These are phyloP conservation scores for Poecilia latipinna DNA, from an alignment of 2,113 vertebrate species.

Conservation along the genomic window DNA sequence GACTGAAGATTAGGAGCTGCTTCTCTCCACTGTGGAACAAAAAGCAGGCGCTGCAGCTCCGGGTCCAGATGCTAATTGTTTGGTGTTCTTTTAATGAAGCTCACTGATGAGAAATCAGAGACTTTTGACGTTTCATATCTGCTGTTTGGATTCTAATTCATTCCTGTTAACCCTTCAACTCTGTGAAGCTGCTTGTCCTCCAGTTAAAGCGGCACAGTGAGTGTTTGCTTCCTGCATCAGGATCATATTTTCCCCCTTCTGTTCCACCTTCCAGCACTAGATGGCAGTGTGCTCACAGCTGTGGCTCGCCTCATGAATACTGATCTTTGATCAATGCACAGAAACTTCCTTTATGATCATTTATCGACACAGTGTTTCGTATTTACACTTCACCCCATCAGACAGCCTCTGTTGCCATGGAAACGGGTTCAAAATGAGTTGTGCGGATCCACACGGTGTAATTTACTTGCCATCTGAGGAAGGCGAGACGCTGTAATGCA, in stretches of 20 bases:
- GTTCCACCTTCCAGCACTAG: constrained; percentile 55
- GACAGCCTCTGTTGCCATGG: constrained; percentile 30
- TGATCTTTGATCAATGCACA: constrained; percentile 25
- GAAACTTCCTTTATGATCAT: constrained; percentile 50
- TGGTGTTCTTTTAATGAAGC: constrained; percentile 13
- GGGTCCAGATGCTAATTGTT: constrained; percentile 27
- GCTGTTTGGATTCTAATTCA: not conserved
- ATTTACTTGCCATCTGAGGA: constrained; percentile 17
- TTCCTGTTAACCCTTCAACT: not conserved
- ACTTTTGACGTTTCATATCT: not conserved
- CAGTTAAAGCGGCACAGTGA: not conserved
- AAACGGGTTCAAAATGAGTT: constrained; percentile 27
- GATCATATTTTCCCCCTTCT: not conserved
- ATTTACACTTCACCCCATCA: constrained; percentile 46
- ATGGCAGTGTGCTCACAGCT: constrained; percentile 76
- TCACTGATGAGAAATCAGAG: not conserved
- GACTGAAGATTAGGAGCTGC: constrained; percentile 10
- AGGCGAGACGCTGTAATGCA: constrained; percentile 27
- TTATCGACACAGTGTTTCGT: constrained; percentile 60
- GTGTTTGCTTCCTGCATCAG: not conserved
- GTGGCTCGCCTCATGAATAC: constrained; percentile 3
- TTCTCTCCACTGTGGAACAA: constrained; percentile 18
- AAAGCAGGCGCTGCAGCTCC: constrained; percentile 1
- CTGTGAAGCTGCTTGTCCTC: not conserved
- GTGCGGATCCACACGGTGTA: constrained; percentile 10